Evolutionary conservation across 2,797 vertebrate species (phyloP).

Genomic region (Rhinogobio ventralis): DNA sequence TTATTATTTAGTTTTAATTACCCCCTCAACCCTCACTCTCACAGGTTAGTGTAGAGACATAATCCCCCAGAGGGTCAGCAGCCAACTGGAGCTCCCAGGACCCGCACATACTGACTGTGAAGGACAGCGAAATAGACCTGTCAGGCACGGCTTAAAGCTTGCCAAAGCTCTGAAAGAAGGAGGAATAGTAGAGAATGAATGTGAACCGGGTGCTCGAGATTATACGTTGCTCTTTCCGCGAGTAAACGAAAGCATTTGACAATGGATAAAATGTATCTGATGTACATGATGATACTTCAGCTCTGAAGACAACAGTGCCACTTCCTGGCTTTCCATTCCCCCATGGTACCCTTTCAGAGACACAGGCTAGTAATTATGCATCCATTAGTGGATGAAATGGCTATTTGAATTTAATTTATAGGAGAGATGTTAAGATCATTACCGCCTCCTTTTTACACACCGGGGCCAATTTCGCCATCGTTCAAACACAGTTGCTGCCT

Average conservation of each 20-base stretch:
- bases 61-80: conserved; percentile 72
- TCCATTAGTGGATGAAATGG: conserved; percentile 65
- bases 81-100: conserved; percentile 71
- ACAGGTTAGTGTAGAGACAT: conserved; percentile 79
- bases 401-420: conserved; percentile 68
- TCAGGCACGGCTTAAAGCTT: conserved; percentile 53
- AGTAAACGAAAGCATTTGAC: conserved; percentile 20
- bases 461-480: conserved; percentile 22
- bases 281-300: conserved; percentile 22
- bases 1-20: conserved; percentile 88
- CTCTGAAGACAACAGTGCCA: conserved; percentile 36
- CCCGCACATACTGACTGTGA: conserved; percentile 66
- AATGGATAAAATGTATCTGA: conserved; percentile 25
- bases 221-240: not conserved
- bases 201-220: conserved; percentile 27
- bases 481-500: not conserved
- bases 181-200: conserved; percentile 34
- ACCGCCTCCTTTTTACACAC: conserved; percentile 19
- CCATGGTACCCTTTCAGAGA: conserved; percentile 52
- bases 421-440: conserved; percentile 62
- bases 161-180: conserved; percentile 42
- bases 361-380: conserved; percentile 72
- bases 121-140: conserved; percentile 65
- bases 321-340: conserved; percentile 27
- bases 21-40: conserved; percentile 81